Evolutionary conservation across 2,797 vertebrate genomes (phyloP), one percentile per base, ranked within the genome.

Genomic region (Pseudochaenichthys georgianus): DNA sequence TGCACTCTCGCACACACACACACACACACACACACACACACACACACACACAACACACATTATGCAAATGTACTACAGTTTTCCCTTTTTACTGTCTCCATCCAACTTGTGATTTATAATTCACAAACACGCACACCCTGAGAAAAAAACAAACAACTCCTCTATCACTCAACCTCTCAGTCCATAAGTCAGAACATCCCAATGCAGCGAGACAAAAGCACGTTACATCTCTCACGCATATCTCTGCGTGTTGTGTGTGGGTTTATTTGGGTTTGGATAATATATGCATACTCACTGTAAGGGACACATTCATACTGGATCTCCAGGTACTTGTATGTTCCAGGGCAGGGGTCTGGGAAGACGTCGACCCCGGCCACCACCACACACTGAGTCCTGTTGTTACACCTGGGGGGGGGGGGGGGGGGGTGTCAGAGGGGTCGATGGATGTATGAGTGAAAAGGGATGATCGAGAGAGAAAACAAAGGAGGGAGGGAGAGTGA

Each of bases 321-420:
- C 86, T 94, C 91, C 86, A 91, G 84, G 85, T 93, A 92, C 75
- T 92, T 94, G 88, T 94, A 93, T 64, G 92, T 94, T 82, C 93
- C 91, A 21, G 92, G 89, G 81, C 92, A 93, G 64, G 93, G 92
- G 84, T 93, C 92, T 65, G 94, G 94, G 88, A 97, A 97, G 78
- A 96, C 96, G 0, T 97, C 97, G 0, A 96, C 96, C 54, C 96
- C 96, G 0, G 97, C 97, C 0, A 97, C 96, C 87, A 98, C 97
- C 81, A 97, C 96, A 86, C 97, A 98, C 94, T 98, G 96, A 19
- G 97, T 97, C 82, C 96, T 94, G 90, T 98, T 97, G 91, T 98
- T 97, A 94, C 97, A 98, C 93, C 94, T 94, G n/a, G n/a, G n/a
- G n/a, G n/a, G 89, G 12, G 64, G 59, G 12, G 64, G 52, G 52